A percentile compares a stretch with the other conserved stretches of the same genome.
These are phyloP conservation scores for Colossoma macropomum DNA, from an alignment of 2,113 vertebrate species.

Conservation along the genomic window DNA sequence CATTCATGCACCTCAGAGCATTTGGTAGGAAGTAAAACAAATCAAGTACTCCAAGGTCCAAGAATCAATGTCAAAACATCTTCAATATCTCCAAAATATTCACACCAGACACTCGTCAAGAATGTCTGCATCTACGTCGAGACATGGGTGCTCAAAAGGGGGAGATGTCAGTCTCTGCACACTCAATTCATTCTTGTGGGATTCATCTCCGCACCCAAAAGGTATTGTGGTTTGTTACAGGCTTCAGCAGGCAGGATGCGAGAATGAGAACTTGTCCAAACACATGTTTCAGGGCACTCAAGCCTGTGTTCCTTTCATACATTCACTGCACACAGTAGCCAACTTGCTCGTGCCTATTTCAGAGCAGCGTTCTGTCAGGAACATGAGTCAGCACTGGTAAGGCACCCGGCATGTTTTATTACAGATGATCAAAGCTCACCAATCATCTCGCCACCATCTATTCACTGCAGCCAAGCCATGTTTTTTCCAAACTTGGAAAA, in stretches of 20 bases:
- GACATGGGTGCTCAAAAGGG: neutral
- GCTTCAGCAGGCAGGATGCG: slow-evolving; percentile 49
- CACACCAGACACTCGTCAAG: neutral
- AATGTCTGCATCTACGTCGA: neutral
- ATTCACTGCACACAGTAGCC: slow-evolving; percentile 25
- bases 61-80: neutral
- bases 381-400: neutral
- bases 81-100: neutral
- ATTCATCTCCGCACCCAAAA: slow-evolving; percentile 32
- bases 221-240: slow-evolving; percentile 43
- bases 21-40: neutral
- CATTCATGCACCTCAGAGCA: neutral
- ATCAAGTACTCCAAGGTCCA: neutral
- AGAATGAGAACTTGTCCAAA: slow-evolving; percentile 48
- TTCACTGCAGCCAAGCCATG: neutral
- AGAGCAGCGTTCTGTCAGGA: neutral
- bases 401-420: neutral
- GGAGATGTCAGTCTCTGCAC: neutral
- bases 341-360: neutral
- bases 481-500: neutral
- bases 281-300: slow-evolving; percentile 46
- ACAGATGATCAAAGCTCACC: neutral
- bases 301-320: slow-evolving; percentile 26
- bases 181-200: slow-evolving; percentile 25
- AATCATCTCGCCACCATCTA: neutral